Base-by-base conservation (phyloP, 2,113 vertebrate genomes). In the Scalopus aquaticus region DNA sequence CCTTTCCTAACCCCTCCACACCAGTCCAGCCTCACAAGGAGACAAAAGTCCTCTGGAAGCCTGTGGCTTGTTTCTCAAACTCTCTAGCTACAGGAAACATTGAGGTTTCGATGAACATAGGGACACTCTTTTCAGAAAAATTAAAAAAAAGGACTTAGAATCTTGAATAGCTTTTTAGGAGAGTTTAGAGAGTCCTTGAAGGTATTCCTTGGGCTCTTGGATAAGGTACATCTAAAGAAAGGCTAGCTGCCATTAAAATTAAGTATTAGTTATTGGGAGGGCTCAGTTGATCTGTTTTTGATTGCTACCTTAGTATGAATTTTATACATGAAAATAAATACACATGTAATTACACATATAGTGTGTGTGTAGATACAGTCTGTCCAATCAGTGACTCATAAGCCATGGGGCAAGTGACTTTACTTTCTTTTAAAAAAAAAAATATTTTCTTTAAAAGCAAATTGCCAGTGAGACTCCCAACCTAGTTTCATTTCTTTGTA, bases 1-100 rank as follows among this genome's bases (percentile, higher is more conserved):
- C 22, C 0, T 0, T 28, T 37, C 37, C 11, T 19, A 39, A 65
- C 32, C 64, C 6, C 1, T 8, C 20, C n/a, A 3, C 3, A 13
- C 56, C n/a, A 35, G 35, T 7, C 6, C 46, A 6, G 19, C 19
- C 70, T 69, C 93, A 2, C 5, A 0, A 76, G 37, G 32, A 58
- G 16, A 22, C 3, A 49, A 35, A 49, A 37, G 28, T 2, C 58
- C 56, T 76, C 35, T 0, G 9, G 32, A 44, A 46, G 1, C 0
- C 65, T 32, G 28, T 3, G 6, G 19, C 9, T 72, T 58, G 12
- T 37, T 35, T 26, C 60, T 30, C 73, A 54, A 62, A 80, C 28
- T 28, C 46, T 46, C 54, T 85, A 30, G 60, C n/a, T 44, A 1
- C 12, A 37, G 30, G 24, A 5, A 19, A 6, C 37, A 65, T 44